phyloP scores from a whole-genome alignment of 2,797 vertebrate species.

The Oryzias dopingdopingensis region DNA sequence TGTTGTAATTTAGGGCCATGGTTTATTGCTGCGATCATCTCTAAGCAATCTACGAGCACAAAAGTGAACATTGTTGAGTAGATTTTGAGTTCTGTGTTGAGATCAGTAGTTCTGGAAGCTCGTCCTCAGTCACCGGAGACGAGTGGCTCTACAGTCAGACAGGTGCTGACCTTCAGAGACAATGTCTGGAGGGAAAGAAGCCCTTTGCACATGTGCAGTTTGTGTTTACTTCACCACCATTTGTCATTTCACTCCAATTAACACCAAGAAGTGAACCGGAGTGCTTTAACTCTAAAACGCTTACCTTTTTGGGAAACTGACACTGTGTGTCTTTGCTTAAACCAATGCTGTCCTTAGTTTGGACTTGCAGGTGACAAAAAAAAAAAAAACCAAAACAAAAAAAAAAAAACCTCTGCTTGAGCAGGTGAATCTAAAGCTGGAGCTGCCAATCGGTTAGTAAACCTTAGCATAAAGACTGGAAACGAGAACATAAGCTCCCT shows the following conservation, averaged over 20 bases:
- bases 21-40: constrained; percentile 72
- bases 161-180: constrained; percentile 54
- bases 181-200: constrained; percentile 24
- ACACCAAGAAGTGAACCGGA: constrained; percentile 5
- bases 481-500: background rate
- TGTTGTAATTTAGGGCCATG: constrained; percentile 61
- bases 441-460: background rate
- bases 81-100: constrained; percentile 39
- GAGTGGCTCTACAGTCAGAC: constrained; percentile 53
- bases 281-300: constrained; percentile 7
- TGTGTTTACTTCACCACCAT: constrained; percentile 31
- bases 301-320: constrained; percentile 15
- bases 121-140: constrained; percentile 53
- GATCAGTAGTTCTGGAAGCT: constrained; percentile 53
- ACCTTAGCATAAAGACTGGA: constrained; percentile 11
- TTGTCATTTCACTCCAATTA: constrained; percentile 18
- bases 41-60: constrained; percentile 71
- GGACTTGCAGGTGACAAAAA: constrained; percentile 1
- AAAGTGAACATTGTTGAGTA: constrained; percentile 57
- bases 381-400: too few relatives aligned
- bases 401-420: background rate
- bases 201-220: constrained; percentile 54
- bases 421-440: constrained; percentile 7
- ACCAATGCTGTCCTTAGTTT: constrained; percentile 10
- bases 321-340: constrained; percentile 23